These are phyloP conservation scores for Calcarius lapponicus DNA, from an alignment of 2,797 vertebrate species.

Conservation along the genomic window DNA sequence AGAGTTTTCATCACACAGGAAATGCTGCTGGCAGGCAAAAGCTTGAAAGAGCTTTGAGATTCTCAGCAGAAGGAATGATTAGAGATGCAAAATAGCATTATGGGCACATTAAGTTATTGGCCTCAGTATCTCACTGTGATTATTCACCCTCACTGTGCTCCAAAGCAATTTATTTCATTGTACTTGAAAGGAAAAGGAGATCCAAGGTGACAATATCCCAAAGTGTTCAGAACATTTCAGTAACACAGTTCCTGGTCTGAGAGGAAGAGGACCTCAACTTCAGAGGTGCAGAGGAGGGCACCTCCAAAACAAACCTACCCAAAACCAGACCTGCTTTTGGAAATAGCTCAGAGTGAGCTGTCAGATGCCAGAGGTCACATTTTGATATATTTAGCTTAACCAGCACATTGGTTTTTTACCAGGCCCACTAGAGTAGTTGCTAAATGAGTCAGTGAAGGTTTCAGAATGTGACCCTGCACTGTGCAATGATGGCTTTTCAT, in stretches of 20 bases:
- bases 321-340: background rate
- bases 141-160: background rate
- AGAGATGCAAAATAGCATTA: background rate
- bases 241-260: background rate
- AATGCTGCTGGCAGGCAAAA: background rate
- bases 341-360: background rate
- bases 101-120: fast-evolving
- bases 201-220: background rate
- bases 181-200: background rate
- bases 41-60: background rate
- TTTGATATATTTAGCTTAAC: background rate
- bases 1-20: background rate
- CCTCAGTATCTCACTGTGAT: background rate
- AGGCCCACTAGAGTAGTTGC: background rate
- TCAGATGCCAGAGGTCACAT: background rate
- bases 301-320: background rate
- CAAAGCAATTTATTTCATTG: background rate
- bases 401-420: background rate
- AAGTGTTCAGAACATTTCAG: background rate
- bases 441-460: background rate
- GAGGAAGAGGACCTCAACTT: background rate
- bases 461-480: background rate
- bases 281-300: background rate
- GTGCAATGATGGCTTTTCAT: background rate
- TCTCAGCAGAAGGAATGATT: background rate